Evolutionary conservation across 92 coral and sea anemone species (phyloP).

Genomic region (Metridium senile): DNA sequence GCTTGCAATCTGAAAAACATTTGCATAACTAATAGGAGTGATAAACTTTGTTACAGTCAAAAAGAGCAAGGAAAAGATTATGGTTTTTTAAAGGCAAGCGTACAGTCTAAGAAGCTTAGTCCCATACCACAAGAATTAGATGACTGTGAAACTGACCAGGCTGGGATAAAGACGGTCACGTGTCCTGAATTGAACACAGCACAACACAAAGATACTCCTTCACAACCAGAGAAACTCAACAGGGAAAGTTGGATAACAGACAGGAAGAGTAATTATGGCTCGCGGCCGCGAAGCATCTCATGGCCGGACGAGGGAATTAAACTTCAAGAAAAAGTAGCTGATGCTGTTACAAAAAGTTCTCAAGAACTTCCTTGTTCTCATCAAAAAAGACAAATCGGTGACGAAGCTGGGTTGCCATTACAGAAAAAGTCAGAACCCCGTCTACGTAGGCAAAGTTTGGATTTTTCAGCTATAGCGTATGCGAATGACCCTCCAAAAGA

Average conservation of each 20-base stretch:
- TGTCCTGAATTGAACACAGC: background rate
- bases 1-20: background rate
- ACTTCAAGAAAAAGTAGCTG: background rate
- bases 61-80: background rate
- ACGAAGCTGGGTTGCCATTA: background rate
- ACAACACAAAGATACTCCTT: background rate
- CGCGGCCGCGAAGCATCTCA: background rate
- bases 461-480: background rate
- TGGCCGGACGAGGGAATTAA: background rate
- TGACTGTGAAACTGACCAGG: background rate
- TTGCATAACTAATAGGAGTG: background rate
- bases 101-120: background rate
- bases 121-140: constrained; percentile 10
- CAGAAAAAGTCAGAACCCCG: background rate
- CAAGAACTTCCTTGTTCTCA: background rate
- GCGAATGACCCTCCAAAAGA: background rate
- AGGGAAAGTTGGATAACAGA: too few species aligned
- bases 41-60: background rate
- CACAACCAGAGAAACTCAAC: background rate
- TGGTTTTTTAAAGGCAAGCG: background rate
- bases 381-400: background rate
- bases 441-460: background rate
- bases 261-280: background rate
- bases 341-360: background rate
- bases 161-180: background rate